phyloP scores from a whole-genome alignment of 2,888 invertebrate species.

The Sesia apiformis region DNA sequence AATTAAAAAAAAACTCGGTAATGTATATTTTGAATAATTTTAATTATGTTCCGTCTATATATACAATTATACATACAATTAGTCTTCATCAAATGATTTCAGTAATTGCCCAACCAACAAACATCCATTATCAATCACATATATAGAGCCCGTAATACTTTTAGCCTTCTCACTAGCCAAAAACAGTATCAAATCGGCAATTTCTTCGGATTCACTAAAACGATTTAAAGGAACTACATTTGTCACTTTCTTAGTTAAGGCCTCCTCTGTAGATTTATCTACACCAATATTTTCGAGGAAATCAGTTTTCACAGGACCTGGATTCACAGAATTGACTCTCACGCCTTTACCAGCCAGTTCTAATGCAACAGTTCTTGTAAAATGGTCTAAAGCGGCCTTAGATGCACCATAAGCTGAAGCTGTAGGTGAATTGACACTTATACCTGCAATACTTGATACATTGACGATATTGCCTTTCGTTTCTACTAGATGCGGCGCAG shows the following conservation, averaged over 20 bases:
- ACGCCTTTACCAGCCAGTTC: conserved; percentile 22
- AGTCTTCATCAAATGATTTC: too few species aligned
- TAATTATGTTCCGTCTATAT: too few species aligned
- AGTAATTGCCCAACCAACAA: not conserved
- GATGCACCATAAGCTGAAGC: conserved; percentile 15
- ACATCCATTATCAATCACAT: conserved; percentile 3
- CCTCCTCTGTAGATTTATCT: not conserved
- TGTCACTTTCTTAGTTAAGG: conserved; percentile 7
- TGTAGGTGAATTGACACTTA: not conserved
- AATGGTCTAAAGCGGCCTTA: conserved; percentile 26
- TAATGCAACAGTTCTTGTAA: conserved; percentile 19
- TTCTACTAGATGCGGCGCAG: conserved; percentile 22
- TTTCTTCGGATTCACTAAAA: conserved; percentile 21
- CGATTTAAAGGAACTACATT: conserved; percentile 15
- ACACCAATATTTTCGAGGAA: conserved; percentile 14
- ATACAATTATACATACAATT: too few species aligned
- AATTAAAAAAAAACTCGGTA: too few species aligned
- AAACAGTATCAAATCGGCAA: conserved; percentile 4
- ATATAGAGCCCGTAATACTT: conserved; percentile 3
- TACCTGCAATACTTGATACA: conserved; percentile 22
- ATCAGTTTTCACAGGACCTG: conserved; percentile 46
- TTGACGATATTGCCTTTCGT: conserved; percentile 34
- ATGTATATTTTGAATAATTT: too few species aligned
- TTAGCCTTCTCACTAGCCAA: conserved; percentile 7
- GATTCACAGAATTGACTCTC: conserved; percentile 76